These are phyloP conservation scores for Agrilus cyanescens DNA, from an alignment of 2,888 invertebrate species.

Conservation along the genomic window DNA sequence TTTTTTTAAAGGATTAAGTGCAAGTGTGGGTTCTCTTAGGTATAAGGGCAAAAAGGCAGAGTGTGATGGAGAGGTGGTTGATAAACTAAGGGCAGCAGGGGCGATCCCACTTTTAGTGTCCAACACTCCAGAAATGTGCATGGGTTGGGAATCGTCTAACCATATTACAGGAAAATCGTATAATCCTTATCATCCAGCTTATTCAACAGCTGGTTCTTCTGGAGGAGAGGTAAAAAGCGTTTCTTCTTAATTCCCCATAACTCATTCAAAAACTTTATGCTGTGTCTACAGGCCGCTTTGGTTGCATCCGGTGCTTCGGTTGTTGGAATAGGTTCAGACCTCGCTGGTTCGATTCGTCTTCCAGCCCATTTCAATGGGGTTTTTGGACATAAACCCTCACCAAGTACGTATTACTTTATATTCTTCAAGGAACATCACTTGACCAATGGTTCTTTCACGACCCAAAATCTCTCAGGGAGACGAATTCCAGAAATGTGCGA, in stretches of 20 bases:
- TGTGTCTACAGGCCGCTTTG: slow-evolving; percentile 47
- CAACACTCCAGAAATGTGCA: slow-evolving; percentile 50
- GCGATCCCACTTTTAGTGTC: slow-evolving; percentile 52
- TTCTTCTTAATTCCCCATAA: neutral
- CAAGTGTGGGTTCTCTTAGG: slow-evolving; percentile 25
- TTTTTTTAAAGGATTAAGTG: slow-evolving; percentile 18
- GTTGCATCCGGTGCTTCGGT: slow-evolving; percentile 63
- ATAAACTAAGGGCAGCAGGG: slow-evolving; percentile 40
- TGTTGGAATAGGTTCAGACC: slow-evolving; percentile 73
- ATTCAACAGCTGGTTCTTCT: slow-evolving; percentile 51
- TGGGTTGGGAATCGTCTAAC: slow-evolving; percentile 49
- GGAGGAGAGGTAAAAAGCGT: slow-evolving; percentile 41
- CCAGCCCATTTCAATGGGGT: slow-evolving; percentile 79
- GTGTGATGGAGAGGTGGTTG: slow-evolving; percentile 41
- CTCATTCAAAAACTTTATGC: neutral
- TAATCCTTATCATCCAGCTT: slow-evolving; percentile 50
- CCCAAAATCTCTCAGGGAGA: no score
- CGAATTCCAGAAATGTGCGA: no score
- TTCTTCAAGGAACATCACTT: no score
- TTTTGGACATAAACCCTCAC: slow-evolving; percentile 77
- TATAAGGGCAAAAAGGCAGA: slow-evolving; percentile 31
- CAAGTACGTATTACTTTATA: slow-evolving; percentile 36
- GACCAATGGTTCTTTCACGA: no score
- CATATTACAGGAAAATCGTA: slow-evolving; percentile 45
- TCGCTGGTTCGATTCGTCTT: slow-evolving; percentile 78